A percentile compares a stretch with the other conserved stretches of the same genome.
These are phyloP conservation scores for Pelvicachromis taeniatus DNA, from an alignment of 2,113 vertebrate species.

Conservation along the genomic window DNA sequence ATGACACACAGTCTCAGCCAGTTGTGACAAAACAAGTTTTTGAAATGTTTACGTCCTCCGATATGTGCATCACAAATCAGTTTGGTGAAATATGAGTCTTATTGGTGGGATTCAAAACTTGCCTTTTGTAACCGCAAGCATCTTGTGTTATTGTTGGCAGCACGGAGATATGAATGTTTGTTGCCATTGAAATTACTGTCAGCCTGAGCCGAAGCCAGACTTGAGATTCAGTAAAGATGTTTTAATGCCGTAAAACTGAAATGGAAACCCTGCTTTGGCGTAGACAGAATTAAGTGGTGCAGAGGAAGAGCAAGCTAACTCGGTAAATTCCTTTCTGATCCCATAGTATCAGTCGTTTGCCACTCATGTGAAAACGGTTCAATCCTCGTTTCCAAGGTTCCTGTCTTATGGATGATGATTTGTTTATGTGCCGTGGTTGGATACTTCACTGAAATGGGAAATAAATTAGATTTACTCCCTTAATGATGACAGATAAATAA, in stretches of 20 bases:
- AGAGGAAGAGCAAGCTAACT: constrained; percentile 22
- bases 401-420: constrained; percentile 20
- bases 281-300: constrained; percentile 19
- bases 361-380: constrained; percentile 32
- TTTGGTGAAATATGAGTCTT: neutral
- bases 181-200: constrained; percentile 30
- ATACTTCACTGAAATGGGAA: constrained; percentile 8
- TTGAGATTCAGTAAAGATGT: constrained; percentile 50
- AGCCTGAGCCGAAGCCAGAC: constrained; percentile 19
- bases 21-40: neutral
- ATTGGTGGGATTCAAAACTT: constrained; percentile 10
- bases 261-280: constrained; percentile 36
- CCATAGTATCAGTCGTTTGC: constrained; percentile 41
- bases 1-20: neutral
- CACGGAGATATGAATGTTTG: constrained; percentile 49
- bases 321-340: constrained; percentile 45
- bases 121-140: constrained; percentile 36
- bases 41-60: neutral
- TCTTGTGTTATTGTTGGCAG: constrained; percentile 57
- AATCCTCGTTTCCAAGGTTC: constrained; percentile 1
- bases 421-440: constrained; percentile 30
- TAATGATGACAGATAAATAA: constrained; percentile 27
- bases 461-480: neutral
- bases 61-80: constrained; percentile 32
- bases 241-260: constrained; percentile 48